Percentiles rank a stretch among this genome's conserved stretches.
Conservation (phyloP, 2,113 vertebrate genomes). For the Myocastor coypus region DNA sequence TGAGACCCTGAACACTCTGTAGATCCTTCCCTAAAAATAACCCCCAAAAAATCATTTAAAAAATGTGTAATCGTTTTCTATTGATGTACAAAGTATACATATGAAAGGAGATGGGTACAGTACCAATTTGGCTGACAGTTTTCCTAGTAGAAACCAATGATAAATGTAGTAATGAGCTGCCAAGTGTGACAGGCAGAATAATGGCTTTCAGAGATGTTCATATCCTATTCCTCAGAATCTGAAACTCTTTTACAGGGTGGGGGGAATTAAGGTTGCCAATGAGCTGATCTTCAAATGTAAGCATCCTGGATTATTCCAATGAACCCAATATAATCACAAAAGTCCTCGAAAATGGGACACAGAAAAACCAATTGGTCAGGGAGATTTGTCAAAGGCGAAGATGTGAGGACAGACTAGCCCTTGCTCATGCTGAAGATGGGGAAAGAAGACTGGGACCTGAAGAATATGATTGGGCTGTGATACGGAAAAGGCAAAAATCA, state of each 20-base stretch:
- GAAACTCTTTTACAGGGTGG: background rate
- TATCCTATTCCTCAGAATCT: background rate
- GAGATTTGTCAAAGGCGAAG: background rate
- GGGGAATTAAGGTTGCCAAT: background rate
- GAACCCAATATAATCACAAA: background rate
- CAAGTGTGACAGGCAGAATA: background rate
- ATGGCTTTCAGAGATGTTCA: background rate
- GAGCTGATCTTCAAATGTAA: background rate
- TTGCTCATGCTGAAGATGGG: background rate
- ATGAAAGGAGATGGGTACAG: background rate
- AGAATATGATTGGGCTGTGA: background rate
- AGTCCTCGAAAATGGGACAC: background rate
- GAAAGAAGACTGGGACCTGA: background rate
- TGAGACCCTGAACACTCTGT: no score
- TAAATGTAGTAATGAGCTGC: background rate
- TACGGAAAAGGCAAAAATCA: background rate
- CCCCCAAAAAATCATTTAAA: no score
- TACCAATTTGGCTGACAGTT: background rate
- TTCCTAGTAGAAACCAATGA: conserved; percentile 25
- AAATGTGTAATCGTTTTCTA: conserved; percentile 25
- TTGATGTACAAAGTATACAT: background rate
- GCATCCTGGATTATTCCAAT: background rate
- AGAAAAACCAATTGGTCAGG: background rate
- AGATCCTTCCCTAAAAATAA: no score
- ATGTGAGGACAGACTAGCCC: background rate